A percentile compares a stretch with the other conserved stretches of the same genome.
Conservation (phyloP, 2,888 invertebrate species). For the Thereva unica region DNA sequence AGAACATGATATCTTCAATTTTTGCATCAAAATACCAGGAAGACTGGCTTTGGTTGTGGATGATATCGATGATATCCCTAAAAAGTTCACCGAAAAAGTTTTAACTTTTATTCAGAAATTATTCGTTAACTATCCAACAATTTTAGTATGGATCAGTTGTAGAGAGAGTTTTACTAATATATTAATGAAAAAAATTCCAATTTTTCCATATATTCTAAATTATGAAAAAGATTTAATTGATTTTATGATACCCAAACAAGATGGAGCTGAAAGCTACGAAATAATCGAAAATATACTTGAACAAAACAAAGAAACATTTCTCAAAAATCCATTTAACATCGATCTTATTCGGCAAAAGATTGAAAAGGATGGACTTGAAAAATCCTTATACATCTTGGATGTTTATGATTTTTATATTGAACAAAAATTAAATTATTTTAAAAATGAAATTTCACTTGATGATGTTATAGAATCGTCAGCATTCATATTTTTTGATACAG, state of each 20-base stretch:
- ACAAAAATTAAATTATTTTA: neutral
- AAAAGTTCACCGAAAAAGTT: neutral
- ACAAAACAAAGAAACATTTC: neutral
- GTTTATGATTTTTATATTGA: constrained; percentile 5
- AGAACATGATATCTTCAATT: constrained; percentile 3
- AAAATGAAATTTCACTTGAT: neutral
- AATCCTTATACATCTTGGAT: neutral
- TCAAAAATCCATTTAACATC: neutral
- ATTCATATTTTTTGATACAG: neutral
- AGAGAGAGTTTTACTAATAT: neutral
- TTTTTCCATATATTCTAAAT: too few relatives aligned
- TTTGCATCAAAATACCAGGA: constrained; percentile 3
- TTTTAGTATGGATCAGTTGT: constrained; percentile 1
- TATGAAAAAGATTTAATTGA: too few relatives aligned
- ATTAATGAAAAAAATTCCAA: too few relatives aligned
- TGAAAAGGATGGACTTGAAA: neutral
- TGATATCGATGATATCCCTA: constrained; percentile 7
- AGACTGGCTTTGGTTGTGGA: constrained; percentile 2
- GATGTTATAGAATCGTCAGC: neutral
- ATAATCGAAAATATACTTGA: neutral
- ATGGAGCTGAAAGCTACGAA: too few relatives aligned
- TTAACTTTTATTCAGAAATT: neutral
- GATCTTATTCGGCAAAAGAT: neutral
- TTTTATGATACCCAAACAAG: too few relatives aligned
- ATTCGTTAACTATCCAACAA: neutral